Base-by-base conservation (phyloP, 35 echinoderm and acorn worm genomes). In the Stichopus chloronotus region DNA sequence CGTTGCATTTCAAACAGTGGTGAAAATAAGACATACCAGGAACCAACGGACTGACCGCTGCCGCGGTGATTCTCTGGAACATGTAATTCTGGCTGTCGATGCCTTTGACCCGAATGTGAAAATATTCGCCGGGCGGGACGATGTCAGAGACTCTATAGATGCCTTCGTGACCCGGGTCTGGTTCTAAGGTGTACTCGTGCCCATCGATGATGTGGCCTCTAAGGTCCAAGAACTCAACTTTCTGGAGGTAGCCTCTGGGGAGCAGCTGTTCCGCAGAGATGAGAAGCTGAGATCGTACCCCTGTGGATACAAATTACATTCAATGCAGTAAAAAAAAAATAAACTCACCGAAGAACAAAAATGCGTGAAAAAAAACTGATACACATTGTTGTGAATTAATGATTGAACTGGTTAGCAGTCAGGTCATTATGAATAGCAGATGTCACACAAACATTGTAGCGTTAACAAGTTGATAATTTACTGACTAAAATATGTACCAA, bases 181-280 rank as follows among this genome's bases (percentile, higher is more conserved):
- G 61, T 17, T 91, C 59, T 74, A 99, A 81, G 17, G 25, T 76
- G 57, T 93, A 94, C 16, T 91, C 92, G 58, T 91, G 90, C 17
- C 76, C 90, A 8, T 23, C 11, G 56, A 99, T 96, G 7, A 92
- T 84, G 13, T 96, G 87, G 53, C 97, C 97, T 58, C 79, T 78
- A 4, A 96, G 83, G 87, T 96, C 83, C 21, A 99, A 76, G 72
- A 99, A 96, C 54, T 99, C 95, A 8, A 95, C 94, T 58, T 92
- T 93, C 6, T 91, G 81, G 52, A 99, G 63, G 20, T 88, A 53
- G 6, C 97, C 97, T 17, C 93, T 94, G 68, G 81, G 92, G 16
- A 79, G 59, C 23, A 99, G 88, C 17, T 95, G 77, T 4, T 92
- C 81, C 5, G 95, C 93, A 53, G 93, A 76, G 60, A 99, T 95